phyloP scores from a whole-genome alignment of 1,140 invertebrate genomes.

The Brachystomella parvula region DNA sequence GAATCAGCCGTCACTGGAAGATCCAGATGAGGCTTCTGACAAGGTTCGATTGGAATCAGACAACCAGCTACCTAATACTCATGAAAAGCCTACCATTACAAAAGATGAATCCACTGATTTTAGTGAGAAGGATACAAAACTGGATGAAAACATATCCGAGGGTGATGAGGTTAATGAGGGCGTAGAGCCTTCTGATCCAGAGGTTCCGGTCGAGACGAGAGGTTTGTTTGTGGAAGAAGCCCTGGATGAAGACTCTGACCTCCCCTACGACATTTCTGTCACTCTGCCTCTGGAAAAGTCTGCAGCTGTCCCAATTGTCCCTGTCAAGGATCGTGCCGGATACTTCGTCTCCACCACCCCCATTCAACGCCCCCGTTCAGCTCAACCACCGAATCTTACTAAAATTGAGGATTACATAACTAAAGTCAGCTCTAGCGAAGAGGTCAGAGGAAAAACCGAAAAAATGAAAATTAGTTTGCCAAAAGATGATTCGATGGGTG shows the following conservation, averaged over 20 bases:
- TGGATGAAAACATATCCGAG: slow-evolving; percentile 12
- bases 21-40: not conserved
- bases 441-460: slow-evolving; percentile 47
- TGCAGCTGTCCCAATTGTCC: slow-evolving; percentile 67
- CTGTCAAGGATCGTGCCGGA: slow-evolving; percentile 61
- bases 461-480: slow-evolving; percentile 59
- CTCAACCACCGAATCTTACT: slow-evolving; percentile 65
- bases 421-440: slow-evolving; percentile 39
- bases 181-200: slow-evolving; percentile 19
- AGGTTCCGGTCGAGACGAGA: slow-evolving; percentile 44
- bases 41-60: too few relatives aligned
- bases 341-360: slow-evolving; percentile 65
- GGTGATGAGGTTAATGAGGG: slow-evolving; percentile 29
- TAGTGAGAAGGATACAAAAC: not conserved
- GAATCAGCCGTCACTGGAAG: not conserved
- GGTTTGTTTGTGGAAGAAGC: slow-evolving; percentile 68
- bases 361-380: slow-evolving; percentile 64
- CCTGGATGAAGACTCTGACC: slow-evolving; percentile 69
- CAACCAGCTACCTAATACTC: not conserved
- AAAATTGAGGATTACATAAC: slow-evolving; percentile 63
- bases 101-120: slow-evolving; percentile 14
- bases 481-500: slow-evolving; percentile 48
- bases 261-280: slow-evolving; percentile 75
- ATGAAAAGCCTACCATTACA: not conserved
- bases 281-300: slow-evolving; percentile 70